These are phyloP conservation scores for Hyppa rectilinea DNA, from an alignment of 2,888 invertebrate genomes.

Conservation along the genomic window DNA sequence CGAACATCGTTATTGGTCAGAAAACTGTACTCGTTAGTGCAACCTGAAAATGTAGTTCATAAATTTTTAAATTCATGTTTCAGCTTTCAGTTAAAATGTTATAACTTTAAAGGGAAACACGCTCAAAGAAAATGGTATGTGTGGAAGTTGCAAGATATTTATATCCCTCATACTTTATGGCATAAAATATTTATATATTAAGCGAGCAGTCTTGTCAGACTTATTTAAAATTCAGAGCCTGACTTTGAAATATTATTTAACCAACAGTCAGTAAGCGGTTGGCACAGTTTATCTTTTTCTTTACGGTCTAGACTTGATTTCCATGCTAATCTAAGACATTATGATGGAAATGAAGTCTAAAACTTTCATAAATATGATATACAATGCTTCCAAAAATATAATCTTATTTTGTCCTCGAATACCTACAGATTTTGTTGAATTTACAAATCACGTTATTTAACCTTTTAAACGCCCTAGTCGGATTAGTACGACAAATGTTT, in stretches of 20 bases:
- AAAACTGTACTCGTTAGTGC: constrained; percentile 48
- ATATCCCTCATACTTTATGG: constrained; percentile 41
- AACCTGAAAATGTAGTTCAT: constrained; percentile 50
- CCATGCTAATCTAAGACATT: constrained; percentile 46
- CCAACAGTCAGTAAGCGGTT: constrained; percentile 46
- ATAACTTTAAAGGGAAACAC: constrained; percentile 41
- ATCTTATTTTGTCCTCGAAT: constrained; percentile 9
- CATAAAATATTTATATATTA: constrained; percentile 62
- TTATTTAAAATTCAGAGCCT: constrained; percentile 58
- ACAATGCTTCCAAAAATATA: constrained; percentile 27
- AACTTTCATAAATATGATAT: constrained; percentile 49
- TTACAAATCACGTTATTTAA: constrained; percentile 29
- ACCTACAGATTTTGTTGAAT: constrained; percentile 14
- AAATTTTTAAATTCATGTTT: constrained; percentile 41
- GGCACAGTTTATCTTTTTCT: constrained; percentile 50
- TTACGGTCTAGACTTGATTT: constrained; percentile 48
- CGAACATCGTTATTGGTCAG: constrained; percentile 25
- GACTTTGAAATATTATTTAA: constrained; percentile 52
- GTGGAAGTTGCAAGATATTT: constrained; percentile 50
- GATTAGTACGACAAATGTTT: too few species aligned
- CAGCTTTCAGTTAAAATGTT: constrained; percentile 49
- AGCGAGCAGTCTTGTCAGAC: constrained; percentile 46
- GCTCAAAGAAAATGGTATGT: constrained; percentile 58
- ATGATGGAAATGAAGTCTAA: constrained; percentile 42
- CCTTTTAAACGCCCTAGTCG: too few species aligned